phyloP scores from a whole-genome alignment of 2,888 invertebrate genomes.

The Sclerodermus sp. region DNA sequence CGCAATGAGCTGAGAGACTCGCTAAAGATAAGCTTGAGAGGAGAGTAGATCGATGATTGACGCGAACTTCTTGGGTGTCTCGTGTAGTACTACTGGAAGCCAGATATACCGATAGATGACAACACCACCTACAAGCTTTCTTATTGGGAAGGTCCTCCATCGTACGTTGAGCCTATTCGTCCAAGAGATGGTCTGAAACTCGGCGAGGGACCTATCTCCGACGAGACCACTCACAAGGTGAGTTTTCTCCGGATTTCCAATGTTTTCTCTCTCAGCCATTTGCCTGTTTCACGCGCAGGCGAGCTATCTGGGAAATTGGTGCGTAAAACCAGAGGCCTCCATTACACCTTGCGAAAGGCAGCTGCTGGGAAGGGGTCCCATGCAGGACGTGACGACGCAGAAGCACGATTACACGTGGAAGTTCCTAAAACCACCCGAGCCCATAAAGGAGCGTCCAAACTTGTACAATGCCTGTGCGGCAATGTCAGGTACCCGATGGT shows the following conservation, averaged over 20 bases:
- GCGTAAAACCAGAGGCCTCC: conserved; percentile 32
- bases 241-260: background rate
- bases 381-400: conserved; percentile 73
- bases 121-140: conserved; percentile 63
- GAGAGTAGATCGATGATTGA: background rate
- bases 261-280: too few species aligned
- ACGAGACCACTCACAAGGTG: conserved; percentile 63
- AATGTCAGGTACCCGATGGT: conserved; percentile 35
- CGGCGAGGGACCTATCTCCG: conserved; percentile 57
- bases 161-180: conserved; percentile 35
- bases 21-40: too few species aligned
- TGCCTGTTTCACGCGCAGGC: conserved; percentile 25
- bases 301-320: conserved; percentile 52
- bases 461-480: conserved; percentile 35
- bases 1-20: too few species aligned
- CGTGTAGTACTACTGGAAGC: conserved; percentile 53
- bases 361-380: conserved; percentile 62
- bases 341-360: conserved; percentile 39
- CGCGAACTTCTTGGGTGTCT: background rate
- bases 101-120: conserved; percentile 60
- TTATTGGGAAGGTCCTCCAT: conserved; percentile 39
- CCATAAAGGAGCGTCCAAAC: conserved; percentile 30
- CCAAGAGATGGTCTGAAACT: conserved; percentile 56
- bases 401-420: conserved; percentile 69
- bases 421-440: conserved; percentile 16